These are phyloP conservation scores for Lithosia quadra DNA, from an alignment of 2,888 invertebrate species.

Conservation along the genomic window DNA sequence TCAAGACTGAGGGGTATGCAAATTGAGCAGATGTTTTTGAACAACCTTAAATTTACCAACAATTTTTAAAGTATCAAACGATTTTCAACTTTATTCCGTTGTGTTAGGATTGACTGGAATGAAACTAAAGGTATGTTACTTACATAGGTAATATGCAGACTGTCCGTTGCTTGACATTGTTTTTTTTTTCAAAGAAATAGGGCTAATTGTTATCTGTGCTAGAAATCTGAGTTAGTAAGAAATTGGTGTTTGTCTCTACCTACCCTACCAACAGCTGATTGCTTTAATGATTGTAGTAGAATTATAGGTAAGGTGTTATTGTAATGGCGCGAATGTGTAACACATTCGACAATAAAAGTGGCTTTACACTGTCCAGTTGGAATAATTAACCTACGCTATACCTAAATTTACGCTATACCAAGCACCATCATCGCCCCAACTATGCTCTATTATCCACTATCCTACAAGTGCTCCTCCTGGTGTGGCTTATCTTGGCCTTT, in stretches of 20 bases:
- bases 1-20: slow-evolving; percentile 66
- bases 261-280: slow-evolving; percentile 1
- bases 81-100: slow-evolving; percentile 24
- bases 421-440: too few species aligned
- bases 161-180: slow-evolving; percentile 51
- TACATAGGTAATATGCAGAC: not conserved
- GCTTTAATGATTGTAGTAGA: not conserved
- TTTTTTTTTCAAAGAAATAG: slow-evolving; percentile 49
- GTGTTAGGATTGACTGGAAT: slow-evolving; percentile 12
- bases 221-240: slow-evolving; percentile 16
- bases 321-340: not conserved
- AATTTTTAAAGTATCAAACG: not conserved
- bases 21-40: slow-evolving; percentile 70
- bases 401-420: too few species aligned
- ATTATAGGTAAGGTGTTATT: slow-evolving; percentile 9
- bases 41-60: slow-evolving; percentile 25
- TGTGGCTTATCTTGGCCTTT: too few species aligned
- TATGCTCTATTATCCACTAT: too few species aligned
- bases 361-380: not conserved
- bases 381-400: too few species aligned
- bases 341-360: not conserved
- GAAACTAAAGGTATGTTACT: not conserved
- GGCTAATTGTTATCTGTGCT: slow-evolving; percentile 31
- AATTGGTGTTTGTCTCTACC: not conserved
- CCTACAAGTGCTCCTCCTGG: too few species aligned